Evolutionary conservation across 2,797 vertebrate species (phyloP), one percentile per base, ranked within the genome.

Genomic region (Mormyrus hasselquistii): DNA sequence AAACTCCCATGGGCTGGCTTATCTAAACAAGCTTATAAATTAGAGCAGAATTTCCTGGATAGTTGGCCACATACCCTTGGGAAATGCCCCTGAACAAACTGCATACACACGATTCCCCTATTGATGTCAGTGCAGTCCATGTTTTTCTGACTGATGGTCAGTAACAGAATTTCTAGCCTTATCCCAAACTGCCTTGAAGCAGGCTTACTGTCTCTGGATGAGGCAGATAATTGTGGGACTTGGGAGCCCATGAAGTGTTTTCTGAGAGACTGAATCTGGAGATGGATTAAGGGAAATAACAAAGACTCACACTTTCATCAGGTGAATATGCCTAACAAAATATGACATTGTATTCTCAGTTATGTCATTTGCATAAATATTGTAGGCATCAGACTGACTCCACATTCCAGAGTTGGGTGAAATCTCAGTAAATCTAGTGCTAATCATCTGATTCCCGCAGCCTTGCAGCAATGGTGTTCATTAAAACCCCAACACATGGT

Each of bases 401-500:
- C 25, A 69, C 25, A 34, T 69, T 69, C 25, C 10, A 69, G 3
- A 12, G 10, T 14, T 38, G 12, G 29, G 65, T 38, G 29, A 73
- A 73, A 73, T 69, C 25, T 34, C 65, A 4, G 25, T 34, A 69
- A 4, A 38, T 73, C 12, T 73, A 73, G 10, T 0, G 65, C 29
- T 73, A 38, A 73, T 73, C 12, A 73, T 4, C 65, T 38, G 12
- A 73, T 38, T 73, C 29, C 65, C 12, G 0, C 29, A 69, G 65
- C 29, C 65, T 69, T 34, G 73, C 5, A n/a, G 73, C 0, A 47
- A 47, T n/a, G 73, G 38, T 79, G 73, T 44, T 79, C 88, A 89
- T 90, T 89, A 41, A 87, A 69, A 88, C 4, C 86, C 86, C 34
- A 4, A 87, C 14, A 89, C 52, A 87, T 59, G 93, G 91, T 90